Evolutionary conservation across 2,888 invertebrate genomes (phyloP), one percentile per base, ranked within the genome.

Genomic region (Pristionchus japonicus): DNA sequence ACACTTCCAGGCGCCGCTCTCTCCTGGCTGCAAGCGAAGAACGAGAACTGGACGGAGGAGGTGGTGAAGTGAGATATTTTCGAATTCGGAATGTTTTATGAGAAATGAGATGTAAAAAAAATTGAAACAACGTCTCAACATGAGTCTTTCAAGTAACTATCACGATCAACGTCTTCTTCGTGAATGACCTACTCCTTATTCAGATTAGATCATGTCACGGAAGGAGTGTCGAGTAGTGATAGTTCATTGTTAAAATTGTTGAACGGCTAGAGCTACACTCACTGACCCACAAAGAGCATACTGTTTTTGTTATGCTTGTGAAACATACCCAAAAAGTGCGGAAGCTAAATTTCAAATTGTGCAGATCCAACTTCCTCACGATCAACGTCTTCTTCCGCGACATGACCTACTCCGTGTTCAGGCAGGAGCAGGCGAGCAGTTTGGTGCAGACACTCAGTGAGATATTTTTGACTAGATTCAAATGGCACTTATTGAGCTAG

Each of bases 341-440:
- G n/a, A 11, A 31, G 31, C 3, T n/a, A 57, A 20, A 84, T n/a
- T n/a, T 3, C 13, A 40, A n/a, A n/a, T 9, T 23, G 57, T 84
- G 11, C 57, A 87, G 87, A 11, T 20, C 61, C 13, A 90, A 90
- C 49, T 89, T 91, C 84, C 89, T 90, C 40, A 89, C 89, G 15
- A 90, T 92, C 43, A 90, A 92, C 86, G 89, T 92, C 61, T 92
- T 90, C 88, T 92, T 89, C 88, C 90, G 92, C 17, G 92, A 92
- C 86, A 90, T 92, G 88, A 83, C 90, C 61, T 92, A 90, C 67
- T 91, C 92, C 6, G 89, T 91, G 57, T 92, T 91, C 89, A 70
- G 87, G 43, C 92, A 92, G 88, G 90, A 90, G 52, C 90, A 92
- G 37, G 87, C 87, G 23, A 89, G 89, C 34, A 67, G 88, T 20